Evolutionary conservation across 2,113 vertebrate genomes (phyloP).

Genomic region (Periophthalmus modestus): DNA sequence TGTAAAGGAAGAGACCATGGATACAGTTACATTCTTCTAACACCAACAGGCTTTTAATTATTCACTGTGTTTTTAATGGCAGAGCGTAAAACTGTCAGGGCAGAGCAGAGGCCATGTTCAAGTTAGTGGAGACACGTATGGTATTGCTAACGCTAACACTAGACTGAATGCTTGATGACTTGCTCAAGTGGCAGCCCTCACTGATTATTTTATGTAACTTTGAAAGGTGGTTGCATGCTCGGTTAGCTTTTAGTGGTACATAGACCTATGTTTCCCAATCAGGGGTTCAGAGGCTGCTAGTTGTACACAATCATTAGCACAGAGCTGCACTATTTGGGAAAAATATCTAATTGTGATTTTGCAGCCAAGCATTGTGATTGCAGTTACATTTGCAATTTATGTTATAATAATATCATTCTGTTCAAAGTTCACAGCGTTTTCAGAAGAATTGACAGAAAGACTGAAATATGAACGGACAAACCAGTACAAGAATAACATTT

Average conservation of each 20-base stretch:
- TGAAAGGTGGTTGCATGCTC: background rate
- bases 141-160: background rate
- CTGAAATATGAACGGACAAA: too few species aligned
- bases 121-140: background rate
- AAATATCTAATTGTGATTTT: too few species aligned
- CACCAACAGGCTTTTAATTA: background rate
- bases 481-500: too few species aligned
- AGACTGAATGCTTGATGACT: background rate
- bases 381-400: too few species aligned
- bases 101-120: background rate
- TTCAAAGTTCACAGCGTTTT: too few species aligned
- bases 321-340: too few species aligned
- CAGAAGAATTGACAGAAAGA: too few species aligned
- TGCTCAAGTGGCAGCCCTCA: background rate
- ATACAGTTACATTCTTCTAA: slow-evolving; percentile 20
- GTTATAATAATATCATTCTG: too few species aligned
- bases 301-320: too few species aligned
- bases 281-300: too few species aligned
- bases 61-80: background rate
- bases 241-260: background rate
- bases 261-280: background rate
- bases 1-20: slow-evolving; percentile 18
- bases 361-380: too few species aligned
- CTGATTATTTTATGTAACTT: background rate
- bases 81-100: background rate